Evolutionary conservation across 2,888 invertebrate genomes (phyloP), one percentile per base, ranked within the genome.

Genomic region (Drosophila subsilvestris): DNA sequence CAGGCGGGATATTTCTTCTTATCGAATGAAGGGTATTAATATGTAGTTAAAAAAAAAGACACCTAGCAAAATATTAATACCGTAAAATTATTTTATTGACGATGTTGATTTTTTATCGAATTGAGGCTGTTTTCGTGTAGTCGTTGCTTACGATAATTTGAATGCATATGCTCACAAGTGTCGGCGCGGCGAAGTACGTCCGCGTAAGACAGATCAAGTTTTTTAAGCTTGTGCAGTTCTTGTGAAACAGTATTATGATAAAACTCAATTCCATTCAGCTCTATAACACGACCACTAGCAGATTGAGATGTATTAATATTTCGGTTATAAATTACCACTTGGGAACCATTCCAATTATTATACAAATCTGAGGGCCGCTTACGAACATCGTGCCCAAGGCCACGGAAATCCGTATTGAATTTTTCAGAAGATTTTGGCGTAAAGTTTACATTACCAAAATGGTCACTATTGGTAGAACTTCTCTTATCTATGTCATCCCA

Each of bases 121-220:
- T 37, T 49, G 27, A 43, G 32, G 14, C 53, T 47, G 20, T 44
- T 60, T 10, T 70, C 27, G 7, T 43, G 50, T 17, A 42, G 81
- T 25, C 81, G 83, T 37, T 88, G 83, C 44, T 70, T 63, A 3
- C 84, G 80, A 53, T 75, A 62, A 48, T 71, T 79, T 47, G 84
- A 73, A 27, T 84, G 74, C 42, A 74, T 71, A 20, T 89, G 90
- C 63, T 91, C 92, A 60, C 91, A 91, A 65, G 89, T 89, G 71
- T 92, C 92, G 9, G 92, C 95, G 90, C 95, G 95, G 76, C 96
- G 93, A 74, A 97, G 93, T 20, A 95, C 97, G 91, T 97, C 97
- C 7, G 97, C 97, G 91, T 97, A 97, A 14, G 97, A 96, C 89
- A 96, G 93, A 88, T 97, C 97, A 57, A 97, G 93, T 88, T 95